Conservation (phyloP, 30 jellyfish, hydroid and myxozoan genomes). For the Hydra vulgaris region DNA sequence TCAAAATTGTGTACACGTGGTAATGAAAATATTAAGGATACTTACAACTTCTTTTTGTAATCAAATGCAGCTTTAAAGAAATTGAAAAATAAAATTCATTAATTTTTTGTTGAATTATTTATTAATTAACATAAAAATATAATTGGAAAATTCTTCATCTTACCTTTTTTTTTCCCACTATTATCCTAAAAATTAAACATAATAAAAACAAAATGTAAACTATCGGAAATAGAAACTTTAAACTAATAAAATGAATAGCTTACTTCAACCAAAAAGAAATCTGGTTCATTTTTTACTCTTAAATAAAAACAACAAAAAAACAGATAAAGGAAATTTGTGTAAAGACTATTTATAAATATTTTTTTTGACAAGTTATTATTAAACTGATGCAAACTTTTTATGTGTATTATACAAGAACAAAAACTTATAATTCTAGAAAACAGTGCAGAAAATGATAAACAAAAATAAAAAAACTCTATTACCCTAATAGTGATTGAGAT, state of each 20-base stretch:
- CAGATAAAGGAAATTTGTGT: not conserved
- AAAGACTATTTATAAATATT: not conserved
- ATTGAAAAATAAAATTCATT: too few relatives aligned
- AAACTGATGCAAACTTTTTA: not conserved
- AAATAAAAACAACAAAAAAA: not conserved
- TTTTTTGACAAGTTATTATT: not conserved
- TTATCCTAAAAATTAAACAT: slow-evolving; percentile 7
- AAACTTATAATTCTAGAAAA: too few relatives aligned
- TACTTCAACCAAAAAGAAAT: not conserved
- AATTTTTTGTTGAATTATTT: too few relatives aligned
- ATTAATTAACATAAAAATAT: not conserved
- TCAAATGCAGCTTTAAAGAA: not conserved
- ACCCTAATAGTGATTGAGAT: slow-evolving; percentile 71
- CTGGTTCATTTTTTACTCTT: slow-evolving; percentile 12
- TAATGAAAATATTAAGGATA: not conserved
- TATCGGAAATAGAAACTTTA: not conserved
- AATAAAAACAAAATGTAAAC: not conserved
- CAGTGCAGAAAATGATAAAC: too few relatives aligned
- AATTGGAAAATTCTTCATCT: not conserved
- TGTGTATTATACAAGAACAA: not conserved
- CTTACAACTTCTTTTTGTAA: not conserved
- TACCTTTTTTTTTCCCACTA: slow-evolving; percentile 25
- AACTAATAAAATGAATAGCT: not conserved
- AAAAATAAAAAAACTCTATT: not conserved
- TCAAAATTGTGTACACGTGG: not conserved